phyloP scores from a whole-genome alignment of 2,888 invertebrate genomes.

The Amphipoea oculea region DNA sequence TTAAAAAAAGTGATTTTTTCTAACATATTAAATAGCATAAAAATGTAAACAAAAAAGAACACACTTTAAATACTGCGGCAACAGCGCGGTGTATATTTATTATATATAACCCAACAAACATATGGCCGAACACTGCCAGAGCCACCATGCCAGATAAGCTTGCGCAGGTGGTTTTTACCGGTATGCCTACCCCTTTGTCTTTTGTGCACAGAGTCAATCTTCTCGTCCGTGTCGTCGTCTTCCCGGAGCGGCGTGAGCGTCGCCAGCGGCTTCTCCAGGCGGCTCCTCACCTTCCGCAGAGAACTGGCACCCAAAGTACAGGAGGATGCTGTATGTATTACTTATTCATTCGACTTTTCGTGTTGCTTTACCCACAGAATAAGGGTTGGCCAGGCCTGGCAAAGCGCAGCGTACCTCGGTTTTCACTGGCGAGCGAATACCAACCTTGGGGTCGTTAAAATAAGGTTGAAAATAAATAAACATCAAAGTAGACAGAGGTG shows the following conservation, averaged over 20 bases:
- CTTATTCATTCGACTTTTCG: not conserved
- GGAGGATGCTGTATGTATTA: conserved; percentile 77
- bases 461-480: not conserved
- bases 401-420: not conserved
- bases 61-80: too few species aligned
- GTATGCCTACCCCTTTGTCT: not conserved
- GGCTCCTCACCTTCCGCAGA: conserved; percentile 79
- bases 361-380: not conserved
- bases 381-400: not conserved
- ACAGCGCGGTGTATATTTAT: too few species aligned
- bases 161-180: too few species aligned
- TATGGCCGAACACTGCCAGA: too few species aligned
- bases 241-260: conserved; percentile 79
- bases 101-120: too few species aligned
- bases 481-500: not conserved
- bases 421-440: not conserved
- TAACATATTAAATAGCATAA: too few species aligned
- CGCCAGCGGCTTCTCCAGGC: conserved; percentile 82
- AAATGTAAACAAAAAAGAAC: too few species aligned
- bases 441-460: not conserved
- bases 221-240: conserved; percentile 79
- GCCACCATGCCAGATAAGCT: not conserved
- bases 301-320: conserved; percentile 81
- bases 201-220: conserved; percentile 76
- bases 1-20: too few species aligned